Percentiles rank a stretch among this genome's conserved stretches.
These are phyloP conservation scores for Cantharis nigra DNA, from an alignment of 2,888 invertebrate genomes.

Conservation along the genomic window DNA sequence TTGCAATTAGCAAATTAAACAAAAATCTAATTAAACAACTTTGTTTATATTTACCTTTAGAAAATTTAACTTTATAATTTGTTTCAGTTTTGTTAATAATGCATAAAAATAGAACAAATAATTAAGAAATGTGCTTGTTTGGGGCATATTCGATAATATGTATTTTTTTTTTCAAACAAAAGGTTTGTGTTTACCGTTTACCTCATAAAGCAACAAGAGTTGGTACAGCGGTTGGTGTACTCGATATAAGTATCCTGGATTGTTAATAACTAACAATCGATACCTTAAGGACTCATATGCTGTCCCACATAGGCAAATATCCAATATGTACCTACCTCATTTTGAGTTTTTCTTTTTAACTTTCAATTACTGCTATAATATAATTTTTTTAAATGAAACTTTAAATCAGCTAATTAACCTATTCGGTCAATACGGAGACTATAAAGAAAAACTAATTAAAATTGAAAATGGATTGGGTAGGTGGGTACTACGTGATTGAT, in stretches of 20 bases:
- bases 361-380: neutral
- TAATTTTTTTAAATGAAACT: neutral
- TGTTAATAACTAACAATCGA: constrained; percentile 44
- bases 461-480: neutral
- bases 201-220: constrained; percentile 26
- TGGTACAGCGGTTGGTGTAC: constrained; percentile 32
- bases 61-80: neutral
- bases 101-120: neutral
- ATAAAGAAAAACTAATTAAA: neutral
- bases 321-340: constrained; percentile 18
- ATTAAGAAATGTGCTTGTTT: neutral
- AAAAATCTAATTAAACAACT: constrained; percentile 8
- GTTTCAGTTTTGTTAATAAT: neutral
- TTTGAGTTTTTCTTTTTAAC: neutral
- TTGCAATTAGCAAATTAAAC: constrained; percentile 23
- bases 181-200: constrained; percentile 21
- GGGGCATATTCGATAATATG: neutral
- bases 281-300: constrained; percentile 44
- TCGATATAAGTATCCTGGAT: constrained; percentile 38
- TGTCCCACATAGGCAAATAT: constrained; percentile 43
- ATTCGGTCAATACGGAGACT: neutral
- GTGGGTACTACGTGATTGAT: neutral
- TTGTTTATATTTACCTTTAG: constrained; percentile 1
- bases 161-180: neutral
- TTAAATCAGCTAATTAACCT: neutral